phyloP scores from a whole-genome alignment of 2,797 vertebrate genomes.

The Gymnoscopelus microlampas region DNA sequence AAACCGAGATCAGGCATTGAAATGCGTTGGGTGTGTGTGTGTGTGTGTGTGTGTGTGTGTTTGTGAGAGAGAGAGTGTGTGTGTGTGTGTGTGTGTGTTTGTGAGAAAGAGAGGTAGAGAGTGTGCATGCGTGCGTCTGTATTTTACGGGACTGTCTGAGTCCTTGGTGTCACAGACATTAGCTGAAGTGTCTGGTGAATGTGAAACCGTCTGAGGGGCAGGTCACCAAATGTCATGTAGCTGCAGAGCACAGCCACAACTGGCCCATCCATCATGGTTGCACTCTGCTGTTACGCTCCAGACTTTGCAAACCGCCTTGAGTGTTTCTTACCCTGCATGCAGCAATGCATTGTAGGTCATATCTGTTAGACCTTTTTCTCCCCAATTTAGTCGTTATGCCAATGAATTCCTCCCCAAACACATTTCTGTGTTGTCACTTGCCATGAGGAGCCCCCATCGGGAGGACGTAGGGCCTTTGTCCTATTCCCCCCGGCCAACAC shows the following conservation, averaged over 20 bases:
- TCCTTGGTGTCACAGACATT: conserved; percentile 48
- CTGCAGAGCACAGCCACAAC: conserved; percentile 28
- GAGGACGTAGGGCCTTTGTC: too few relatives aligned
- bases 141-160: neutral
- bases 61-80: conserved; percentile 17
- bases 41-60: neutral
- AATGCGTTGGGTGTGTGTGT: conserved; percentile 5
- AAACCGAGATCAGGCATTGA: conserved; percentile 20
- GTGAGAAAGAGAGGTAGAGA: neutral
- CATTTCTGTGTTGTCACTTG: too few relatives aligned
- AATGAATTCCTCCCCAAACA: too few relatives aligned
- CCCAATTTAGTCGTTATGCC: too few relatives aligned
- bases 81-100: neutral
- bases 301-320: neutral
- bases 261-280: conserved; percentile 50
- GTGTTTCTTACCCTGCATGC: too few relatives aligned
- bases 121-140: neutral
- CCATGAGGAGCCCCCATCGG: too few relatives aligned
- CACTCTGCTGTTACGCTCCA: neutral
- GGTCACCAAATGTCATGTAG: conserved; percentile 37
- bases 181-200: conserved; percentile 39
- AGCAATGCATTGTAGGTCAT: too few relatives aligned
- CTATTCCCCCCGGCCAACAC: too few relatives aligned
- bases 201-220: conserved; percentile 49
- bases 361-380: too few relatives aligned